Base-by-base conservation (phyloP, 2,113 vertebrate genomes). In the Microcebus lehilahytsara region DNA sequence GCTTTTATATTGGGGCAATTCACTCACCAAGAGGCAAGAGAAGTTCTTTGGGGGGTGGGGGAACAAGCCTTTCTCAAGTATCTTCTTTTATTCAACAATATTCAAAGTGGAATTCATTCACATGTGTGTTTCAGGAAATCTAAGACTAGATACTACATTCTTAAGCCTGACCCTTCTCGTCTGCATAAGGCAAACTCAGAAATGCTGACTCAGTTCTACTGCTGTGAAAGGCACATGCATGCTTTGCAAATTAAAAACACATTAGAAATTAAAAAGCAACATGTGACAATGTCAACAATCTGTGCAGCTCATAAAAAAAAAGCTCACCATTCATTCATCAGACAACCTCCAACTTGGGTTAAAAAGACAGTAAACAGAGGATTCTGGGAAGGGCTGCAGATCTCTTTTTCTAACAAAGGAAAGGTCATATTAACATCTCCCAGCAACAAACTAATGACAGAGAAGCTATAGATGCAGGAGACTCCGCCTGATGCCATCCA, bases 1-100 rank as follows among this genome's bases (percentile, higher is more conserved):
- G 85, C 97, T 97, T 97, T 97, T 97, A 98, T 97, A 96, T 94
- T 96, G 96, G 96, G 98, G 97, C 97, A 98, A 98, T 98, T 98
- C 96, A 97, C 93, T 98, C 49, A 81, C 93, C 90, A 97, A 97
- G 85, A 96, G 95, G 94, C 85, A 96, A 96, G 88, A 96, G 92
- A 87, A 80, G 93, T 85, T 97, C 96, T 97, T 77, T 34, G 66
- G 66, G 75, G 66, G 77, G 37, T 2, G 66, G 75, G 66, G 77
- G 40, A 69, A 85, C 77, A 81, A 79, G 79, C 22, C 95, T 93
- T 95, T 85, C 80, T 96, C 89, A 96, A 97, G 91, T 96, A 84
- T 96, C 75, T 91, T 93, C 89, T 95, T 96, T 96, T 78, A 92
- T 90, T 97, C 77, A 87, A 77, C 53, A 90, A 97, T 96, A 98